Evolutionary conservation across 2,888 invertebrate genomes (phyloP).

Genomic region (Gryllus longicercus): DNA sequence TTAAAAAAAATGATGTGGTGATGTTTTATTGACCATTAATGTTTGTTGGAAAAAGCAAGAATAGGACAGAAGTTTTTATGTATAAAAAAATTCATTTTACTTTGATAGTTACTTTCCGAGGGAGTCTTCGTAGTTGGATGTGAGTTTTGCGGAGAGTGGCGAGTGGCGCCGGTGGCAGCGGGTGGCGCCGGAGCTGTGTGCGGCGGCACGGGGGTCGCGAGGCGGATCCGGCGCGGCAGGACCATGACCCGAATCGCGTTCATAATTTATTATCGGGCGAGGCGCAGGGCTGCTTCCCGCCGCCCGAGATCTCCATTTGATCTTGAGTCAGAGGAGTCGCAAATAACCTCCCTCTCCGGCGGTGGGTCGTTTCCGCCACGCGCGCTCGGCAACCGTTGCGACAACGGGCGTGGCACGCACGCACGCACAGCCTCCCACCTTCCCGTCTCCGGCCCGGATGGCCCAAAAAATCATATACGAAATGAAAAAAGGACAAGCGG

Average conservation of each 20-base stretch:
- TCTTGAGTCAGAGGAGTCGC: conserved; percentile 1
- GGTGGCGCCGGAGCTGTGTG: background rate
- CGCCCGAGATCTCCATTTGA: conserved; percentile 1
- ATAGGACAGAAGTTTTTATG: too few relatives aligned
- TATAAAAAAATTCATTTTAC: too few relatives aligned
- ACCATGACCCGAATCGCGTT: background rate
- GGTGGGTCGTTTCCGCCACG: conserved; percentile 1
- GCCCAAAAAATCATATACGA: too few relatives aligned
- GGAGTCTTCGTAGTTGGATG: too few relatives aligned
- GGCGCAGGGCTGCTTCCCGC: background rate
- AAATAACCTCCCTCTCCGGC: conserved; percentile 5
- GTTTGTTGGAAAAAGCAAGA: too few relatives aligned
- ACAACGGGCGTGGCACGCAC: background rate
- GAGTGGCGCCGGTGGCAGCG: background rate
- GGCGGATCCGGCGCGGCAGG: background rate
- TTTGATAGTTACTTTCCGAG: too few relatives aligned
- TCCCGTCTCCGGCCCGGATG: too few relatives aligned
- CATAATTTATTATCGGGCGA: background rate
- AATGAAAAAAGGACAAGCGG: too few relatives aligned
- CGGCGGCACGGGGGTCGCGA: background rate
- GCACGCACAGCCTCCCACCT: too few relatives aligned
- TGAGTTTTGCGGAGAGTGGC: background rate
- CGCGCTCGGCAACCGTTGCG: background rate
- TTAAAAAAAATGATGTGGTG: too few relatives aligned
- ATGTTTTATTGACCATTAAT: too few relatives aligned